phyloP scores from a whole-genome alignment of 2,797 vertebrate species.

The Sebastes taczanowskii region DNA sequence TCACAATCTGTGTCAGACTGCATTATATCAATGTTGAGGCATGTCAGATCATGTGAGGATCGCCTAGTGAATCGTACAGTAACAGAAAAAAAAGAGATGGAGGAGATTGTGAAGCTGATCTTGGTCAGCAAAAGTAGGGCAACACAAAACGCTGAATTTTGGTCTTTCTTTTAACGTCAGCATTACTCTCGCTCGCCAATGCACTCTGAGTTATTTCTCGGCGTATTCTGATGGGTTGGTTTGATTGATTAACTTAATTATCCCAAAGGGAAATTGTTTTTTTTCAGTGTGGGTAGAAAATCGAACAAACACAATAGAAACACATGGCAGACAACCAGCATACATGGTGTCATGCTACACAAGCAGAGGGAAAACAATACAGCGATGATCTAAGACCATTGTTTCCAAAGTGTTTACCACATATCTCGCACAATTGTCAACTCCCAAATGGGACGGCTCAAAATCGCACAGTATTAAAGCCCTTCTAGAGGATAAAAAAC shows the following conservation, averaged over 20 bases:
- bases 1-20: not conserved
- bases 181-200: not conserved
- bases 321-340: not conserved
- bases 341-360: not conserved
- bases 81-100: not conserved
- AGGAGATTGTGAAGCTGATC: not conserved
- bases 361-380: not conserved
- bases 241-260: slow-evolving; percentile 10
- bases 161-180: not conserved
- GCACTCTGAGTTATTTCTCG: not conserved
- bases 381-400: not conserved
- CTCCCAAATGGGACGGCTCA: not conserved
- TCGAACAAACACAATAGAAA: not conserved
- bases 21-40: not conserved
- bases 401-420: not conserved
- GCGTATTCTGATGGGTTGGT: not conserved
- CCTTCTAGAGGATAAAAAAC: not conserved
- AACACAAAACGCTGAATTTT: not conserved
- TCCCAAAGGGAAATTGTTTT: not conserved
- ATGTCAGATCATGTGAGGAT: not conserved
- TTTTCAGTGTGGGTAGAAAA: not conserved
- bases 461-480: accelerated
- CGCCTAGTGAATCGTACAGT: not conserved
- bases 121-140: not conserved
- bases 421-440: not conserved